phyloP scores from a whole-genome alignment of 2,888 invertebrate species.

The Alviniconcha strummeri region DNA sequence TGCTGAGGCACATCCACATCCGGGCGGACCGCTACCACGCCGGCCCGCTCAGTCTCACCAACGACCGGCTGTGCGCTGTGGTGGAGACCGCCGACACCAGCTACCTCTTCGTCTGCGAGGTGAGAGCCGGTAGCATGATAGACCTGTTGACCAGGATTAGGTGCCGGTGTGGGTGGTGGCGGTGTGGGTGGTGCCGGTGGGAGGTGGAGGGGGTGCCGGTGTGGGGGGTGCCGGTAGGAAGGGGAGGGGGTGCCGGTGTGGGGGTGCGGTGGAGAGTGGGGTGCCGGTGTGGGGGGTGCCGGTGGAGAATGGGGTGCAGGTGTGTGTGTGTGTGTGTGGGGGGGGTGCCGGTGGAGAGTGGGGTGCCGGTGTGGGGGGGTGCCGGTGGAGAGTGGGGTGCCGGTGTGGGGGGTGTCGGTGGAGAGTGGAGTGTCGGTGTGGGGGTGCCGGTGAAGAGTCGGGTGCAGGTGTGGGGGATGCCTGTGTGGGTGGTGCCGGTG shows the following conservation, averaged over 20 bases:
- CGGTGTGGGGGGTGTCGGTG: no score
- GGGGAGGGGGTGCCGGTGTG: not conserved
- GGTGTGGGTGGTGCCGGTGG: not conserved
- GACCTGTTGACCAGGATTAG: no score
- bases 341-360: not conserved
- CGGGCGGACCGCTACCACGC: constrained; percentile 63
- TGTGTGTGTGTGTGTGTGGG: not conserved
- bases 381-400: no score
- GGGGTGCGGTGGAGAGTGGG: not conserved
- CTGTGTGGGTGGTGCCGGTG: no score
- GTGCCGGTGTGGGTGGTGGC: not conserved
- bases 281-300: no score
- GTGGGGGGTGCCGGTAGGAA: not conserved
- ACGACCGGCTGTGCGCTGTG: constrained; percentile 62
- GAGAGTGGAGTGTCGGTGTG: not conserved
- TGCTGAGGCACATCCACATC: constrained; percentile 65
- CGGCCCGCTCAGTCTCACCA: constrained; percentile 55
- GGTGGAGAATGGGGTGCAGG: no score
- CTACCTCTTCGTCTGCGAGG: constrained; percentile 68
- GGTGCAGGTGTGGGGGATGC: no score
- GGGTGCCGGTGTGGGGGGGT: no score
- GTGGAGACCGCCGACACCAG: constrained; percentile 67
- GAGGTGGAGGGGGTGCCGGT: not conserved
- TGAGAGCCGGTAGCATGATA: constrained; percentile 40
- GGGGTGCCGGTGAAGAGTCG: not conserved